Evolutionary conservation across 23 tunicate genomes (phyloP), one percentile per base, ranked within the genome.

Genomic region (Styela clava): DNA sequence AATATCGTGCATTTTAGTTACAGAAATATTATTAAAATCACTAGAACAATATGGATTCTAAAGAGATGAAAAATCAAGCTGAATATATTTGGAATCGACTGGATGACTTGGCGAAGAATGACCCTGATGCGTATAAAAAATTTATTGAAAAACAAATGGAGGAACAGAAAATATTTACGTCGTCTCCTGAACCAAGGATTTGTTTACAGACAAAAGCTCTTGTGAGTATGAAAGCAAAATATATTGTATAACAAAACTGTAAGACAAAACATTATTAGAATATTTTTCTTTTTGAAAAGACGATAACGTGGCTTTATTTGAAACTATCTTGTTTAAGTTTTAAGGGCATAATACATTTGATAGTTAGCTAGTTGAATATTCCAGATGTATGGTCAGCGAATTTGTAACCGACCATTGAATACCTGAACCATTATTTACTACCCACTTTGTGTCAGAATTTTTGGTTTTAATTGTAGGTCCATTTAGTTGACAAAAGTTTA

Each of bases 121-220:
- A 89, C 72, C 85, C 94, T 2, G 35, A 84, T 31, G 88, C 87
- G 0, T 89, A 89, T 78, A 89, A 89, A 62, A 89, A 89, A 31
- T 89, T 89, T 64, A 84, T 89, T 79, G 94, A 89, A 37, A 63
- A 89, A 74, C 94, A 89, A 84, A 89, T 89, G 94, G 82, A 89
- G 72, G 94, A 89, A 73, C 74, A 87, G 27, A 87, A 89, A 64
- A 22, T 73, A 18, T 84, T 63, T 44, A 84, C 31, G 68, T 84
- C 94, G 23, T 23, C 85, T 26, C 94, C 94, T 36, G 94, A 89
- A 74, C 88, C 94, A 64, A 84, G 78, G 65, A 28, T 89, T 5
- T 89, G 94, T 62, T 63, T 84, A n/a, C n/a, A 31, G 24, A 74
- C 2, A 5, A 74, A 79, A 51, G 68, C 78, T 0, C 18, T 79